Evolutionary conservation across 2,797 vertebrate species (phyloP).

Genomic region (Sebastes cheni): DNA sequence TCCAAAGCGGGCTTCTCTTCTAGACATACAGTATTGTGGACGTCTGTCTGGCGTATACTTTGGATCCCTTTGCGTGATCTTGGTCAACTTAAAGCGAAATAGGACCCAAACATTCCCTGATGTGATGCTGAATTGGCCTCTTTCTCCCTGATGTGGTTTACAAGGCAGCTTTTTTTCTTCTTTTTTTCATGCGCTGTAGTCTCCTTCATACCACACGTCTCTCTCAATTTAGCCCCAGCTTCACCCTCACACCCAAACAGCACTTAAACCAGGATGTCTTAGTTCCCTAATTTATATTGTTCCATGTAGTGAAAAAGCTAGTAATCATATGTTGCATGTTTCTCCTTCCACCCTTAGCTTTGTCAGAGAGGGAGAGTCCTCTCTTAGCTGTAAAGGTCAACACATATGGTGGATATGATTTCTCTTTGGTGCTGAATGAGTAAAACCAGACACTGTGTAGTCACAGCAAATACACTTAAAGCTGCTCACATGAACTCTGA

Average conservation of each 20-base stretch:
- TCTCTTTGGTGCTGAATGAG: constrained; percentile 4
- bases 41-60: neutral
- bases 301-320: constrained; percentile 20
- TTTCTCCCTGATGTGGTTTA: constrained; percentile 66
- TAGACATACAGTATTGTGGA: neutral
- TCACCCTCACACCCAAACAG: constrained; percentile 57
- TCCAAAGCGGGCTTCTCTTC: neutral
- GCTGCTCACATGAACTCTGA: neutral
- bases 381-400: neutral
- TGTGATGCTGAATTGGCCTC: constrained; percentile 59
- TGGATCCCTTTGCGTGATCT: constrained; percentile 23
- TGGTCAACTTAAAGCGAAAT: constrained; percentile 21
- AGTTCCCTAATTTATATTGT: constrained; percentile 45
- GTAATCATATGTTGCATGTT: constrained; percentile 17
- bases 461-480: constrained; percentile 4
- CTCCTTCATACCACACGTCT: constrained; percentile 51
- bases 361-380: constrained; percentile 14
- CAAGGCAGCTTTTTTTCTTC: constrained; percentile 23
- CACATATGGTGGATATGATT: constrained; percentile 12
- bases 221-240: constrained; percentile 59
- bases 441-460: neutral
- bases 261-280: constrained; percentile 20
- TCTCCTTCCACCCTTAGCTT: neutral
- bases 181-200: constrained; percentile 28
- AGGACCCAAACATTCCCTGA: constrained; percentile 43